Conservation (phyloP, 2,888 invertebrate genomes). For the Megastigmus dorsalis region DNA sequence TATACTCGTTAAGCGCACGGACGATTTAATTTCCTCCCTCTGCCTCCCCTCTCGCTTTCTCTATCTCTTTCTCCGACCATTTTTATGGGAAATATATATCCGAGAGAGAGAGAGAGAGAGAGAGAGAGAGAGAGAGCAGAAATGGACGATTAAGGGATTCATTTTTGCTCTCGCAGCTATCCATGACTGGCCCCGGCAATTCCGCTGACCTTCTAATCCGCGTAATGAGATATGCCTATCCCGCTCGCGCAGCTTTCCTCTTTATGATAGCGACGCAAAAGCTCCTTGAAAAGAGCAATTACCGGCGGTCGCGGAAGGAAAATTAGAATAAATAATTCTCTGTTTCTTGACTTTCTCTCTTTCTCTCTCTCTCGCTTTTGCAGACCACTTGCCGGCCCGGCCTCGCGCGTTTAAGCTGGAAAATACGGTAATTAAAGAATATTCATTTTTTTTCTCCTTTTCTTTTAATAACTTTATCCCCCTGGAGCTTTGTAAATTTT, state of each 20-base stretch:
- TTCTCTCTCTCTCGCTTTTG: not conserved
- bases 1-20: constrained; percentile 3
- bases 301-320: constrained; percentile 5
- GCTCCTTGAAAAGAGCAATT: constrained; percentile 33
- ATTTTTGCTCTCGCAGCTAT: constrained; percentile 22
- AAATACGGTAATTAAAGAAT: constrained; percentile 15
- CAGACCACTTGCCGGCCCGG: not conserved
- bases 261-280: constrained; percentile 20
- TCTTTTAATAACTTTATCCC: not conserved
- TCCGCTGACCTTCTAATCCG: constrained; percentile 43
- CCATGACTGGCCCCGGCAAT: not conserved
- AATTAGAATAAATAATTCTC: constrained; percentile 45
- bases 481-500: constrained; percentile 14
- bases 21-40: constrained; percentile 48
- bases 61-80: too few species aligned
- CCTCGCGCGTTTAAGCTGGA: not conserved
- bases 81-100: constrained; percentile 39
- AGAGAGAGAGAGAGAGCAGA: too few species aligned
- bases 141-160: constrained; percentile 35
- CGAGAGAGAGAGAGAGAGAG: too few species aligned
- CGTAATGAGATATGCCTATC: constrained; percentile 41
- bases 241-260: too few species aligned
- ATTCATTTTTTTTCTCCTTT: not conserved
- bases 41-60: too few species aligned
- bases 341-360: not conserved